phyloP scores from a whole-genome alignment of 2,888 invertebrate species.

The Acronicta leporina region DNA sequence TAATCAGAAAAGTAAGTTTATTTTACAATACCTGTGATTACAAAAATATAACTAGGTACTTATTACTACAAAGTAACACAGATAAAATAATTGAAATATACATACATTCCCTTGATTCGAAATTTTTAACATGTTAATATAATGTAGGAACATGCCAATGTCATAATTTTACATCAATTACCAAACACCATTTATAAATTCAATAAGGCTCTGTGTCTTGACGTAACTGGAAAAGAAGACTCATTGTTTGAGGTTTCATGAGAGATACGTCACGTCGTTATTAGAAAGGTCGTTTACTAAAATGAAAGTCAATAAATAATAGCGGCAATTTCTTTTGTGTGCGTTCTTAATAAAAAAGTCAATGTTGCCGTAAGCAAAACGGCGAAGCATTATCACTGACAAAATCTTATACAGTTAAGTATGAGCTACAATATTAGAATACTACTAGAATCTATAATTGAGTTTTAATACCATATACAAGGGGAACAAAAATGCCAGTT shows the following conservation, averaged over 20 bases:
- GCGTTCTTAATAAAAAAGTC: conserved; percentile 19
- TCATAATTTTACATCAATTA: conserved; percentile 55
- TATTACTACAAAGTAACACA: conserved; percentile 78
- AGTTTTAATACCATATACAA: conserved; percentile 31
- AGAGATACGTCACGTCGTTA: conserved; percentile 13
- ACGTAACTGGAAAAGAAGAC: conserved; percentile 31
- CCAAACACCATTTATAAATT: conserved; percentile 51
- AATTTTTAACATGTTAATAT: conserved; percentile 61
- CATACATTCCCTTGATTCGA: conserved; percentile 68
- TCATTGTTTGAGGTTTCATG: conserved; percentile 39
- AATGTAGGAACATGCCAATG: conserved; percentile 77
- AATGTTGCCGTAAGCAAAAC: conserved; percentile 21
- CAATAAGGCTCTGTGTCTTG: conserved; percentile 24
- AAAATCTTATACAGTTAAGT: conserved; percentile 19
- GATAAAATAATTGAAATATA: conserved; percentile 78
- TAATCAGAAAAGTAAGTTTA: conserved; percentile 55
- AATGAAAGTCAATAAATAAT: conserved; percentile 37
- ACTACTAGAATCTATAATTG: conserved; percentile 23
- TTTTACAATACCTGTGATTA: conserved; percentile 75
- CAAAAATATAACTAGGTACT: conserved; percentile 86
- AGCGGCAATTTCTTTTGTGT: conserved; percentile 16
- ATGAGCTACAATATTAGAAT: conserved; percentile 26
- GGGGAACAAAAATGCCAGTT: conserved; percentile 59
- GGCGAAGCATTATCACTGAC: conserved; percentile 20
- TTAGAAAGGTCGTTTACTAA: conserved; percentile 14